These are phyloP conservation scores for Nasua narica DNA, from an alignment of 2,797 vertebrate genomes.

Conservation along the genomic window DNA sequence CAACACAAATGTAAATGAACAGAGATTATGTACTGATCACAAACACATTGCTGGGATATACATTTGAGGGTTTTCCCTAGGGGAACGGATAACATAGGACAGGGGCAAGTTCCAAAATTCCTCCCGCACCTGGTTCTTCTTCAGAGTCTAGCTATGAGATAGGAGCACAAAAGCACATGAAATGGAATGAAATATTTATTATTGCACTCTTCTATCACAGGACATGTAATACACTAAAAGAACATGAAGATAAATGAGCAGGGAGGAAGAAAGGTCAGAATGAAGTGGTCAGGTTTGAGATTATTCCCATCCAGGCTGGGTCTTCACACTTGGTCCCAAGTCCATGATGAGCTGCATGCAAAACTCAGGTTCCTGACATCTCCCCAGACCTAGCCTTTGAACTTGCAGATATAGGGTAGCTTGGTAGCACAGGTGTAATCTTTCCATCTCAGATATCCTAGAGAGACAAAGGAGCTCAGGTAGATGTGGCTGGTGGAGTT, in stretches of 20 bases:
- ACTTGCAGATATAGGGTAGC: constrained; percentile 49
- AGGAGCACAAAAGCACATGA: background rate
- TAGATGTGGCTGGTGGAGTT: background rate
- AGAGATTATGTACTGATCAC: background rate
- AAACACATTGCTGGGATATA: background rate
- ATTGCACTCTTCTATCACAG: background rate
- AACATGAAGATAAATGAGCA: background rate
- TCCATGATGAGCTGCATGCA: background rate
- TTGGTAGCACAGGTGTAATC: background rate
- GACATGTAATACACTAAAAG: background rate
- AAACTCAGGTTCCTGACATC: background rate
- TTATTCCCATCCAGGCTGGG: background rate
- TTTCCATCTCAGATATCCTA: constrained; percentile 40
- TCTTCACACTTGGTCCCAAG: background rate
- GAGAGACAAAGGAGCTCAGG: background rate
- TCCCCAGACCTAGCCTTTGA: background rate
- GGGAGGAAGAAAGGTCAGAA: background rate
- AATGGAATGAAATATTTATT: background rate
- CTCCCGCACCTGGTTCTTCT: background rate
- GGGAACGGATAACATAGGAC: background rate
- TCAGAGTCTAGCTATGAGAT: background rate
- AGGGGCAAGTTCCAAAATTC: background rate
- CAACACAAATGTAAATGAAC: background rate
- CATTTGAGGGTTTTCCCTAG: background rate
- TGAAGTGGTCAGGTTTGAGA: background rate